Percentiles rank a stretch among this genome's conserved stretches.
Evolutionary conservation across 64 coral and sea anemone genomes (phyloP).

Genomic region (Actinia equina): DNA sequence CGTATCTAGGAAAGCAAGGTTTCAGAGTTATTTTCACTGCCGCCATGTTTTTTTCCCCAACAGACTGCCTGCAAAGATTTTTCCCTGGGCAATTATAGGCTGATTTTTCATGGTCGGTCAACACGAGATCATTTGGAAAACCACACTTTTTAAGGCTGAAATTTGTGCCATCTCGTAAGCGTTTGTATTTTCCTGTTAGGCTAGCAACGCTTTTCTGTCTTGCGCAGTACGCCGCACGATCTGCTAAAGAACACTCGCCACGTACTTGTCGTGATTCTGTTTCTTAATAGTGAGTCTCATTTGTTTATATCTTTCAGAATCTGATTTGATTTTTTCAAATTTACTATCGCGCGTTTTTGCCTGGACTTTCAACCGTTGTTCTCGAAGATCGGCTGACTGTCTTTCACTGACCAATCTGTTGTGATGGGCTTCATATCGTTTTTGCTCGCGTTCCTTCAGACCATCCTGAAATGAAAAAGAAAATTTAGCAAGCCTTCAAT

Average conservation of each 20-base stretch:
- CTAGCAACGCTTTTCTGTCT: no score
- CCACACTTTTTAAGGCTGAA: no score
- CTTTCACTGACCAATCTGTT: conserved; percentile 48
- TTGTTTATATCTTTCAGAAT: conserved; percentile 63
- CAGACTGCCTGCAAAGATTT: no score
- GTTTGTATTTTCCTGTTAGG: no score
- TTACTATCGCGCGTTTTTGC: conserved; percentile 37
- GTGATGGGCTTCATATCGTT: conserved; percentile 44
- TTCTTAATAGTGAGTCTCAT: conserved; percentile 73
- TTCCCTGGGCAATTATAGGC: no score
- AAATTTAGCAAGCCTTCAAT: not conserved
- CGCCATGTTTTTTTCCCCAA: no score
- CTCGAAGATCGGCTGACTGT: conserved; percentile 27
- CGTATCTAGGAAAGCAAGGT: no score
- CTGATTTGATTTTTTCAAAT: conserved; percentile 60
- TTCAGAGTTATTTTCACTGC: no score
- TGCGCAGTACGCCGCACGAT: not conserved
- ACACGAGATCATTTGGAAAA: no score
- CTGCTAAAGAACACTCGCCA: conserved; percentile 13
- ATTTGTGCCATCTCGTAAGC: no score
- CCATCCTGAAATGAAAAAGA: conserved; percentile 42
- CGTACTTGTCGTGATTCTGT: conserved; percentile 77
- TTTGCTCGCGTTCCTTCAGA: conserved; percentile 55
- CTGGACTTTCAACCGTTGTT: conserved; percentile 48
- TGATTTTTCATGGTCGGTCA: no score